Percentiles rank a stretch among this genome's conserved stretches.
Evolutionary conservation across 2,797 vertebrate species (phyloP).

Genomic region (Amphiprion clarkii): DNA sequence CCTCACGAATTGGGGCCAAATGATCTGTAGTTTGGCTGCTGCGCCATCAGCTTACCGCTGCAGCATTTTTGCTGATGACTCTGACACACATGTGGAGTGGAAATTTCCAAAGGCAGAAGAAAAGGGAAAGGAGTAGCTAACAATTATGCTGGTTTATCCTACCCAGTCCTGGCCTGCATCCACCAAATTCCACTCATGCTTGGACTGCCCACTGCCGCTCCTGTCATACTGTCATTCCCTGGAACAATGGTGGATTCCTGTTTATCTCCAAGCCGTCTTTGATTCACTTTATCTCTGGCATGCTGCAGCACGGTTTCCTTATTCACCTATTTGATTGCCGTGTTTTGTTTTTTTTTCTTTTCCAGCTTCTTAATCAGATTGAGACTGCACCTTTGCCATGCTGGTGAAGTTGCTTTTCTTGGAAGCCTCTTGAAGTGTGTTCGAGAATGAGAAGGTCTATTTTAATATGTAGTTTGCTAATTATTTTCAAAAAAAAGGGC

Average conservation of each 20-base stretch:
- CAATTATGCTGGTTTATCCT: constrained; percentile 62
- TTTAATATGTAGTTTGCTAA: constrained; percentile 40
- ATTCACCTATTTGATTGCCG: constrained; percentile 38
- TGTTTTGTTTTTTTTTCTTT: not conserved
- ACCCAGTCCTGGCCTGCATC: constrained; percentile 60
- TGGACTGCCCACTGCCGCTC: constrained; percentile 70
- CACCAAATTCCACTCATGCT: constrained; percentile 78
- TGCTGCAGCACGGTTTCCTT: constrained; percentile 61
- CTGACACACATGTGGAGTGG: constrained; percentile 71
- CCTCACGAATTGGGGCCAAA: constrained; percentile 58
- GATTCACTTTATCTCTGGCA: constrained; percentile 74
- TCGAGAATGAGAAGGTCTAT: constrained; percentile 27
- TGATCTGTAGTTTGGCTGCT: constrained; percentile 51
- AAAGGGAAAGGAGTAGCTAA: constrained; percentile 56
- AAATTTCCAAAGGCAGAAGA: constrained; percentile 71
- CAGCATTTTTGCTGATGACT: constrained; percentile 53
- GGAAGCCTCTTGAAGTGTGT: constrained; percentile 13
- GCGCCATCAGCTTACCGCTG: constrained; percentile 42
- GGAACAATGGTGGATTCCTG: constrained; percentile 84
- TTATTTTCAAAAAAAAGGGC: constrained; percentile 25
- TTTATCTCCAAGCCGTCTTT: constrained; percentile 72
- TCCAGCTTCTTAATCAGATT: constrained; percentile 35
- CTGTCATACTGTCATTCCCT: constrained; percentile 67
- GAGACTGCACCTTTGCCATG: constrained; percentile 15
- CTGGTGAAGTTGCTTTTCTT: constrained; percentile 30